These are phyloP conservation scores for Andrena trimmerana DNA, from an alignment of 2,888 invertebrate genomes.

Conservation along the genomic window DNA sequence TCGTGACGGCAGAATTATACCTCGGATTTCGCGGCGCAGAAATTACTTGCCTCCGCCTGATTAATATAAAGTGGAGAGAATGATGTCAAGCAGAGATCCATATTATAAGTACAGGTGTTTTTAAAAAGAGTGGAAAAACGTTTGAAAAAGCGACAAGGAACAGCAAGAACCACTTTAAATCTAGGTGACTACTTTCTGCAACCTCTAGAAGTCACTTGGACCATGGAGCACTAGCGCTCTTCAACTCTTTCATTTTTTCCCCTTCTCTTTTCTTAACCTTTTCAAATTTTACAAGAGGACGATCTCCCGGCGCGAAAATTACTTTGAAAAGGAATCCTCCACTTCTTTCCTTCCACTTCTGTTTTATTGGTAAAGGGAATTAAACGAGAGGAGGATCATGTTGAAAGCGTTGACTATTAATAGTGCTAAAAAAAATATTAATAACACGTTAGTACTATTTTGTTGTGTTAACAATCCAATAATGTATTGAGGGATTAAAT, in stretches of 20 bases:
- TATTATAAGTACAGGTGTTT: conserved; percentile 9
- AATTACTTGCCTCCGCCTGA: neutral
- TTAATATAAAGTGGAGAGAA: neutral
- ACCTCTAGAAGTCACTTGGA: conserved; percentile 37
- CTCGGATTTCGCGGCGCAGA: neutral
- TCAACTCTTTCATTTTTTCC: conserved; percentile 14
- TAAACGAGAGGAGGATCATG: neutral
- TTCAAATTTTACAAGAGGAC: neutral
- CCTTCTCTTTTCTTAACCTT: neutral
- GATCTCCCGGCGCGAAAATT: conserved; percentile 10
- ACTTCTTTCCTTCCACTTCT: neutral
- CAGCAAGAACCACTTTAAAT: conserved; percentile 8
- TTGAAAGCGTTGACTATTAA: neutral
- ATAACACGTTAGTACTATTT: neutral
- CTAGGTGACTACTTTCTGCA: conserved; percentile 20
- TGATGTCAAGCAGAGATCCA: neutral
- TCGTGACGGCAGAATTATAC: neutral
- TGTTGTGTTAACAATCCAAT: too few species aligned
- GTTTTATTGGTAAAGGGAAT: neutral
- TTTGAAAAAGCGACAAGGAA: neutral
- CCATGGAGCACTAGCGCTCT: conserved; percentile 3
- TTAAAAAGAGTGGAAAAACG: neutral
- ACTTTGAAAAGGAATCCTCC: neutral
- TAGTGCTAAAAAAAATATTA: too few species aligned
- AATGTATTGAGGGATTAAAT: too few species aligned